phyloP scores from a whole-genome alignment of 1,140 invertebrate genomes.

The Drosophila pseudoananassae region DNA sequence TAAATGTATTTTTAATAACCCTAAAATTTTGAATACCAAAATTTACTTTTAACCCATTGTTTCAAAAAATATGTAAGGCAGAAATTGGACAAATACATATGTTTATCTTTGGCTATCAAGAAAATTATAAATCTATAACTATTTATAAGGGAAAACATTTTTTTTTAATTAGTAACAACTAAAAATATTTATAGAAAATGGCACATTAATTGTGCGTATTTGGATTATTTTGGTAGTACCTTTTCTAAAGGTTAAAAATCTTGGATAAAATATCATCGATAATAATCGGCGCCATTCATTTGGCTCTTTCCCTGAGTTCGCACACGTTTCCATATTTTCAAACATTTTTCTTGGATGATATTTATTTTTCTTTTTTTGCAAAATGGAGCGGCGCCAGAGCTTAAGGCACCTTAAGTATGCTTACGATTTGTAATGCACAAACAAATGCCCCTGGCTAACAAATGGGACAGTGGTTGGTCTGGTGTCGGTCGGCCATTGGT shows the following conservation, averaged over 20 bases:
- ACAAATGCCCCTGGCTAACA: slow-evolving; percentile 64
- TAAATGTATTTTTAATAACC: no score
- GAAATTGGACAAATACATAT: no score
- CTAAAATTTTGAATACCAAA: no score
- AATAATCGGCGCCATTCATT: slow-evolving; percentile 54
- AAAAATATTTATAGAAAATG: no score
- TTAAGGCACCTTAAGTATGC: slow-evolving; percentile 76
- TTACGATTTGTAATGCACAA: slow-evolving; percentile 76
- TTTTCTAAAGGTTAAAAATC: neutral
- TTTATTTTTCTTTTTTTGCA: slow-evolving; percentile 56
- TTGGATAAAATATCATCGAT: neutral
- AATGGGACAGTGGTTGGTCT: slow-evolving; percentile 31
- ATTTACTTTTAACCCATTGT: no score
- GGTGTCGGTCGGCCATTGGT: slow-evolving; percentile 52
- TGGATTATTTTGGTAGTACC: no score
- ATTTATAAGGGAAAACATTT: no score
- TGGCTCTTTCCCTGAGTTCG: slow-evolving; percentile 10
- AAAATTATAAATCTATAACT: no score
- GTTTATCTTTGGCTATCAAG: no score
- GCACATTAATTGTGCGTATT: no score
- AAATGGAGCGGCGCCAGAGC: slow-evolving; percentile 78
- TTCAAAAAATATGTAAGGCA: no score
- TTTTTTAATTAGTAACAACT: no score
- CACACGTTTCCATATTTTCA: slow-evolving; percentile 29
- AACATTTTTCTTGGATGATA: slow-evolving; percentile 8